Conservation (phyloP, 1,140 invertebrate species). For the Galleria mellonella region DNA sequence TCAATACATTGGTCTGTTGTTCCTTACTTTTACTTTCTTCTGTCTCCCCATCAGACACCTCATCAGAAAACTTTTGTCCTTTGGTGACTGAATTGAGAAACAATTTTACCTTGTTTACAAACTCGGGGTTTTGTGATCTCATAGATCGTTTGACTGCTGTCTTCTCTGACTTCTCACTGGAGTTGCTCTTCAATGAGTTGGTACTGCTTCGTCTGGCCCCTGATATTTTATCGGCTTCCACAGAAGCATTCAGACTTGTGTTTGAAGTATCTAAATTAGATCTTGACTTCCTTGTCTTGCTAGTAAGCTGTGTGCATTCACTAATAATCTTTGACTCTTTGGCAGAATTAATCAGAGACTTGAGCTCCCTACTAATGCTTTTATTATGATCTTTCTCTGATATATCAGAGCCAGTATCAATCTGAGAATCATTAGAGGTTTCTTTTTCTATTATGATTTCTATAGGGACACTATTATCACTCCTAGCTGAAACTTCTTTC, state of each 20-base stretch:
- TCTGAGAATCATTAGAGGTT: conserved; percentile 39
- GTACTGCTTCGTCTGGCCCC: conserved; percentile 44
- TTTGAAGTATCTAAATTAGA: conserved; percentile 36
- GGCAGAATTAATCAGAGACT: conserved; percentile 64
- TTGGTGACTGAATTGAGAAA: conserved; percentile 72
- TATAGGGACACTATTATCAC: conserved; percentile 11
- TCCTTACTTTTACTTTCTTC: conserved; percentile 20
- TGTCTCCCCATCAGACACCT: conserved; percentile 34
- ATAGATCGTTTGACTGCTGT: conserved; percentile 56
- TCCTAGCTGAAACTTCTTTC: not conserved
- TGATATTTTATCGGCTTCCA: conserved; percentile 43
- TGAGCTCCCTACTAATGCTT: conserved; percentile 64
- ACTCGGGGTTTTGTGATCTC: conserved; percentile 76
- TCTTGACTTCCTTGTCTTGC: conserved; percentile 65
- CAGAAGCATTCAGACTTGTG: conserved; percentile 31
- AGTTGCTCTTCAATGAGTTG: conserved; percentile 52
- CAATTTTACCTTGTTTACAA: conserved; percentile 74
- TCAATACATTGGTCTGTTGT: conserved; percentile 11
- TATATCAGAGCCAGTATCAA: conserved; percentile 30
- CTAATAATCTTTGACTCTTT: conserved; percentile 72
- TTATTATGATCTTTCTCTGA: conserved; percentile 57
- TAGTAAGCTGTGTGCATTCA: conserved; percentile 65
- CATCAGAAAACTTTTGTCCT: conserved; percentile 34
- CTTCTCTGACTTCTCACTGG: conserved; percentile 55
- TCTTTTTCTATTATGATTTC: conserved; percentile 27